Evolutionary conservation across 1,140 invertebrate species (phyloP), one percentile per base, ranked within the genome.

Genomic region (Cydia pomonella): DNA sequence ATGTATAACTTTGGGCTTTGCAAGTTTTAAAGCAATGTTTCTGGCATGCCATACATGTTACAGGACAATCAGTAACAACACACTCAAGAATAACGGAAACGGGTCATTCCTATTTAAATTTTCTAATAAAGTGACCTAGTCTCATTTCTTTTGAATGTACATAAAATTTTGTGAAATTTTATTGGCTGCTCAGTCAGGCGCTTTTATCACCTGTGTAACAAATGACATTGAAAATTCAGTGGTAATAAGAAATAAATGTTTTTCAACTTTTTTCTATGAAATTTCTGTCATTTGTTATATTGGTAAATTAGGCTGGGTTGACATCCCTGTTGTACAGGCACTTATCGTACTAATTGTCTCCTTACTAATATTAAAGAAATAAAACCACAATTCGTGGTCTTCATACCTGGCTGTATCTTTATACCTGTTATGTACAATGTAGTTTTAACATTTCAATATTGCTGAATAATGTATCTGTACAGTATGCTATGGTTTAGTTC

Each of bases 371-470:
- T 59, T 59, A 59, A 59, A 23, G 18, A 21, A 53, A 12, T 59
- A 59, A 59, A 6, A 59, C 6, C 23, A 13, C 21, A 21, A n/a
- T 21, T 10, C 53, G 23, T 0, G n/a, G 21, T 23, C n/a, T 5
- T 16, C 1, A 53, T 44, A 50, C n/a, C 47, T n/a, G 16, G 5
- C 53, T 59, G 10, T 59, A 59, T 59, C 7, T 59, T 18, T 12
- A 12, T 23, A 59, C 53, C 53, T 59, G 53, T 59, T 59, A 59
- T 59, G 53, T 59, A 59, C 53, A 59, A 59, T 59, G 21, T 59
- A 59, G 53, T 23, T 21, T n/a, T 3, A 50, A 50, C 47, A 50
- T n/a, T n/a, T 50, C 16, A n/a, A 50, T 50, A 38, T 38, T 38
- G 44, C 44, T 59, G n/a, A n/a, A 59, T 59, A 7, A 18, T 23